phyloP scores from a whole-genome alignment of 2,113 vertebrate species.

The Anoplopoma fimbria region DNA sequence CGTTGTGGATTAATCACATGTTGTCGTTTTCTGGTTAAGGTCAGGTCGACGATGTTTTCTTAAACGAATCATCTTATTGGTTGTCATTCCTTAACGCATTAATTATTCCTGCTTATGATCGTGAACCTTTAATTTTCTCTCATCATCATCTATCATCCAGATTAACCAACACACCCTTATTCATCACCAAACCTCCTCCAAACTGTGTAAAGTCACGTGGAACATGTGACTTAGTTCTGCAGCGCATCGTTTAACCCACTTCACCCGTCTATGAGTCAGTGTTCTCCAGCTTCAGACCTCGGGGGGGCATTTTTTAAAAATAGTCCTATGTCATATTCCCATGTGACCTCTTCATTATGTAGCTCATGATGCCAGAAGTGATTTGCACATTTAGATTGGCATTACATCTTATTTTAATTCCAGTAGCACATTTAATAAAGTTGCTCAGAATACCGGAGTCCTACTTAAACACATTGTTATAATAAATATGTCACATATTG shows the following conservation, averaged over 20 bases:
- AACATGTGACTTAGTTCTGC: slow-evolving; percentile 41
- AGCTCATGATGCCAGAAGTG: neutral
- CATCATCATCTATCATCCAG: slow-evolving; percentile 44
- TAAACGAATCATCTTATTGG: too few species aligned
- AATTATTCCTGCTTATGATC: slow-evolving; percentile 10
- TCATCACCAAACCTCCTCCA: slow-evolving; percentile 37
- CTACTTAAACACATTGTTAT: too few species aligned
- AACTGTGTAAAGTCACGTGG: slow-evolving; percentile 51
- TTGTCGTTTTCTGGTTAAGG: too few species aligned
- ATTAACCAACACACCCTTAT: slow-evolving; percentile 41
- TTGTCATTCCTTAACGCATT: too few species aligned
- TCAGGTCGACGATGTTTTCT: too few species aligned
- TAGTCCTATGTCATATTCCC: slow-evolving; percentile 34
- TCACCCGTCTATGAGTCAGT: slow-evolving; percentile 36
- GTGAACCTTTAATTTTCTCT: slow-evolving; percentile 44
- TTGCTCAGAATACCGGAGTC: slow-evolving; percentile 16
- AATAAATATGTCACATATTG: slow-evolving; percentile 41
- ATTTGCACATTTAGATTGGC: slow-evolving; percentile 27
- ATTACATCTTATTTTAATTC: slow-evolving; percentile 14
- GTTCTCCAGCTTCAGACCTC: slow-evolving; percentile 37
- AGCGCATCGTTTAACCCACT: slow-evolving; percentile 47
- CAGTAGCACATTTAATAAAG: slow-evolving; percentile 9
- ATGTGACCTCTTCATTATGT: slow-evolving; percentile 22
- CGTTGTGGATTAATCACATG: neutral
- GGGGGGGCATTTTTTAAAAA: too few species aligned